Base-by-base conservation (phyloP, 2,888 invertebrate genomes). In the Folsomia manolachei region DNA sequence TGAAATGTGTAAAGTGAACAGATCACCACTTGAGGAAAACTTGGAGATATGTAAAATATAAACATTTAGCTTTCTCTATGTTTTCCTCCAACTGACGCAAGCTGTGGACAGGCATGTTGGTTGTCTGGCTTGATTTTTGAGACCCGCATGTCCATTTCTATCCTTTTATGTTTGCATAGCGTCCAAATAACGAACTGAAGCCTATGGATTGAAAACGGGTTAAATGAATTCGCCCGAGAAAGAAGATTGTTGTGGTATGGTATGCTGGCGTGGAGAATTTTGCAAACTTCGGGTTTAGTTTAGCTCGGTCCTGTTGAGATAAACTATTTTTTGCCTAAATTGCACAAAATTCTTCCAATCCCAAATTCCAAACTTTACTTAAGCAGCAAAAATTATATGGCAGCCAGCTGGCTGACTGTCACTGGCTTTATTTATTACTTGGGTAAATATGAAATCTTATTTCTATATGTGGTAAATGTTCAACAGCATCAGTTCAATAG, bases 341-440 rank as follows among this genome's bases (percentile, higher is more conserved):
- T 56, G 56, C 56, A 56, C 18, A 56, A 56, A 56, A 56, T 56
- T 56, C 56, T 56, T 21, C 56, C 56, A 56, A n/a, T 56, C n/a
- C 56, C 56, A 56, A 9, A 51, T 51, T 51, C 18, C 51, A 9
- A 51, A 18, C 21, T 56, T 56, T 56, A 19, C 56, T 56, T 56
- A 56, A 56, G 21, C 19, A 56, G 56, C 7, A 56, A 19, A 56
- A 56, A 56, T 56, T 56, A 56, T 7, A 56, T 4, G 18, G 18
- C 18, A 19, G 21, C 56, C 7, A n/a, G 56, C 19, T 56, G 56
- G 56, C 19, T n/a, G 7, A 14, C 56, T 56, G 56, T n/a, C 56
- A 56, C 56, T 56, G 7, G n/a, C n/a, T n/a, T n/a, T n/a, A n/a
- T n/a, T n/a, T n/a, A n/a, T n/a, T n/a, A n/a, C n/a, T n/a, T n/a